These are phyloP conservation scores for Alviniconcha marisindica DNA, from an alignment of 1,140 invertebrate species.

Conservation along the genomic window DNA sequence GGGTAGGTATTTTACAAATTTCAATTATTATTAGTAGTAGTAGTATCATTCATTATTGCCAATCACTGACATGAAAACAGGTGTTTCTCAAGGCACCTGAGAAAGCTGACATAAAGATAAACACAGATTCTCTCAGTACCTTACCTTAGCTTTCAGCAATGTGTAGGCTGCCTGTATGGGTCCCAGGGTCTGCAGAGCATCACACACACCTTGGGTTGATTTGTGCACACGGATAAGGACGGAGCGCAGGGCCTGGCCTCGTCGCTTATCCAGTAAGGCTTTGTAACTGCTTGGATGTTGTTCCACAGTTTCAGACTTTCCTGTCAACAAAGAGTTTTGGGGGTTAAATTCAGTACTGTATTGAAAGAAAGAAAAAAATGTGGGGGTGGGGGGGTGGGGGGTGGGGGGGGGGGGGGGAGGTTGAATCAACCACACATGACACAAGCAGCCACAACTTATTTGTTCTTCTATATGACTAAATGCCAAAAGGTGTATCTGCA, in stretches of 20 bases:
- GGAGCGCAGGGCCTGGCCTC: background rate
- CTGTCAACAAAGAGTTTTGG: background rate
- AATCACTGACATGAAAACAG: no score
- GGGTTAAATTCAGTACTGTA: background rate
- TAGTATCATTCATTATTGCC: background rate
- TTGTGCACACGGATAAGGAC: conserved; percentile 16
- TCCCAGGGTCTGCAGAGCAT: conserved; percentile 7
- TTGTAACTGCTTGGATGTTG: background rate
- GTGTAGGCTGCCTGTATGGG: background rate
- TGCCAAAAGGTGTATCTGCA: no score
- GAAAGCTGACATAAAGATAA: no score
- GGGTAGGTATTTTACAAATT: no score
- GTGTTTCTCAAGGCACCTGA: no score
- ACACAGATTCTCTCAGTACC: no score
- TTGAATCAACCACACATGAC: background rate
- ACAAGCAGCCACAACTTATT: background rate
- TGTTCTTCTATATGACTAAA: background rate
- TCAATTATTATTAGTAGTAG: background rate
- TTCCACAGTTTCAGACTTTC: no score
- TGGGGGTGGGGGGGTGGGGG: no score
- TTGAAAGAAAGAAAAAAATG: no score
- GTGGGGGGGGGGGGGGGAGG: no score
- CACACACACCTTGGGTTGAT: background rate
- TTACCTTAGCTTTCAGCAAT: conserved; percentile 6
- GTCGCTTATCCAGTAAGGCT: background rate